A percentile compares a stretch with the other conserved stretches of the same genome.
Conservation (phyloP, 2,888 invertebrate species). For the Thera britannica region DNA sequence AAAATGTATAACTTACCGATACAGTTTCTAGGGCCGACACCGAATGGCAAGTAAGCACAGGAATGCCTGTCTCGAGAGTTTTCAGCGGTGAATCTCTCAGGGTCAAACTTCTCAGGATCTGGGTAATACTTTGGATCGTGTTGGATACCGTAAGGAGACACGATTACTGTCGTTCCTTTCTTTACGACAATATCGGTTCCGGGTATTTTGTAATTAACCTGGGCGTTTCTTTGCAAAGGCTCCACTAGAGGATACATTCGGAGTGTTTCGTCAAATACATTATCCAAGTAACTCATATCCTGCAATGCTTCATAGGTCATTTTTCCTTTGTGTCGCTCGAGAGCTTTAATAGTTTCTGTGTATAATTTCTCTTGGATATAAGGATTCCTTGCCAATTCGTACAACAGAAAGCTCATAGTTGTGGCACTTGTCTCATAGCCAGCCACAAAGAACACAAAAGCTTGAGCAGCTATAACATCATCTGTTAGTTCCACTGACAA, state of each 20-base stretch:
- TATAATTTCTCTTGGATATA: slow-evolving; percentile 64
- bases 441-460: no score
- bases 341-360: slow-evolving; percentile 46
- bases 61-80: slow-evolving; percentile 7
- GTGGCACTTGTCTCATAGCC: slow-evolving; percentile 47
- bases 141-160: no score
- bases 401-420: slow-evolving; percentile 61
- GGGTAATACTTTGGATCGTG: no score
- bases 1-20: not conserved
- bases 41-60: slow-evolving; percentile 61
- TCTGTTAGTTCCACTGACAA: slow-evolving; percentile 53
- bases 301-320: slow-evolving; percentile 15
- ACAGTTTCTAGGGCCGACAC: slow-evolving; percentile 61
- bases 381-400: slow-evolving; percentile 63
- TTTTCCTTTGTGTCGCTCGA: slow-evolving; percentile 5
- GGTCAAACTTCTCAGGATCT: no score
- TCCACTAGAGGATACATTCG: slow-evolving; percentile 51
- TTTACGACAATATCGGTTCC: slow-evolving; percentile 49
- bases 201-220: slow-evolving; percentile 52
- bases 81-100: slow-evolving; percentile 16
- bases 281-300: not conserved
- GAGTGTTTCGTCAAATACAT: no score
- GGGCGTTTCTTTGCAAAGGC: slow-evolving; percentile 54
- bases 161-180: no score
- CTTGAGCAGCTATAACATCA: slow-evolving; percentile 32